Evolutionary conservation across 1,140 invertebrate species (phyloP), one percentile per base, ranked within the genome.

Genomic region (Diabrotica virgifera): DNA sequence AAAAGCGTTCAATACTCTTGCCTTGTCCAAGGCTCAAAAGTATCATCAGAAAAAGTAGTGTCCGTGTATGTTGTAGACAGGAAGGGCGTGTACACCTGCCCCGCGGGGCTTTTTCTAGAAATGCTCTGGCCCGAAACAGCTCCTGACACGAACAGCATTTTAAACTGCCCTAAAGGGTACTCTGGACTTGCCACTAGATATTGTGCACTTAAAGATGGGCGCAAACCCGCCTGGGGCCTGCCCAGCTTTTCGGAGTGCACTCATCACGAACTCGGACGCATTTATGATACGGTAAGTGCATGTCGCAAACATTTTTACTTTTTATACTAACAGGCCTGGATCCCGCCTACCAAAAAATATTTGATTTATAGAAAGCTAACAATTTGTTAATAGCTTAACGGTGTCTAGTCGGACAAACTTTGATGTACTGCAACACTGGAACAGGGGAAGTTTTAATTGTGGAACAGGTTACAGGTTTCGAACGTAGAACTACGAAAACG

Each of bases 201-300:
- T 5, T 88, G 87, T 67, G 80, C 81, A 36, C 82, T 87, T 71
- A 81, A 80, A n/a, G 84, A 85, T 70, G 78, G 82, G 0, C 81
- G 80, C 9, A 85, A 84, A 37, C 85, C 89, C 0, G 84, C 85
- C 63, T 93, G 91, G 90, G 82, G 85, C 52, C 77, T 83, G 35
- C 88, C 90, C 5, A 89, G 92, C 74, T 92, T 91, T 72, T 89
- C 89, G 2, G 79, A 81, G 9, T 93, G 90, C 69, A 80, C 90
- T 1, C 84, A 86, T 7, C 84, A 89, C 69, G 83, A 85, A 2
- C 76, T 92, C 9, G 76, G 83, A 36, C 78, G 83, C 61, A 86
- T 88, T 65, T 87, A 64, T 24, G 53, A 62, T 38, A 59, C 56
- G 58, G 64, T 69, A 58, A 38, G 40, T 46, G 11, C 24, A 24